Base-by-base conservation (phyloP, 2,888 invertebrate species). In the Drosophila vallismaia region DNA sequence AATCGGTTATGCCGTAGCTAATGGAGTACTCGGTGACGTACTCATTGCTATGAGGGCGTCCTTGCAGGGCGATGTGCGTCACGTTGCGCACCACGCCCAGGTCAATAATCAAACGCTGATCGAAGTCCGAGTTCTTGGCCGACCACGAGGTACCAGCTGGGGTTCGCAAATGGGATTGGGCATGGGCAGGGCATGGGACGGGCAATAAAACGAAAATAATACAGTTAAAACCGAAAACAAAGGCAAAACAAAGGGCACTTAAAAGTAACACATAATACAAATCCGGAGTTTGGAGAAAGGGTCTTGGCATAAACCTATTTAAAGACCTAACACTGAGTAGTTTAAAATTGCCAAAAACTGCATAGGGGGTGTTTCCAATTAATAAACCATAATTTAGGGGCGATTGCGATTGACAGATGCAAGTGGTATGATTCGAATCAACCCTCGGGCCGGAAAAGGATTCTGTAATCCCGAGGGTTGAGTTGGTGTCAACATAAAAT, bases 21-120 rank as follows among this genome's bases (percentile, higher is more conserved):
- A 99, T 95, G 90, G 95, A 95, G 92, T 96, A 99, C 92, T 99
- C 98, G 92, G 96, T 96, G 63, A 99, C 97, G 93, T 94, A 99
- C 92, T 99, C 98, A 86, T 95, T 94, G 73, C 97, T 96, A 89
- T 96, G 96, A 2, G 96, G 95, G 62, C 98, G 94, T 77, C 99
- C 99, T 91, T 97, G 97, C 28, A 97, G 96, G 77, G 96, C 95
- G 66, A 98, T 95, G 75, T 95, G 93, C 38, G 98, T 97, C 80
- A 99, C 94, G 92, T 98, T 97, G 94, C 95, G 96, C 79, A 96
- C 94, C 86, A 94, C 93, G 69, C 97, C 96, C 92, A 99, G 93
- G 93, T 99, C 98, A 90, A 99, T 94, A 76, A 96, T 95, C 85
- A 99, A 94, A 92, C 95, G 96, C 92, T 99, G 99, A 91, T 95